Conservation (phyloP, 2,888 invertebrate genomes). For the Monopis laevigella region DNA sequence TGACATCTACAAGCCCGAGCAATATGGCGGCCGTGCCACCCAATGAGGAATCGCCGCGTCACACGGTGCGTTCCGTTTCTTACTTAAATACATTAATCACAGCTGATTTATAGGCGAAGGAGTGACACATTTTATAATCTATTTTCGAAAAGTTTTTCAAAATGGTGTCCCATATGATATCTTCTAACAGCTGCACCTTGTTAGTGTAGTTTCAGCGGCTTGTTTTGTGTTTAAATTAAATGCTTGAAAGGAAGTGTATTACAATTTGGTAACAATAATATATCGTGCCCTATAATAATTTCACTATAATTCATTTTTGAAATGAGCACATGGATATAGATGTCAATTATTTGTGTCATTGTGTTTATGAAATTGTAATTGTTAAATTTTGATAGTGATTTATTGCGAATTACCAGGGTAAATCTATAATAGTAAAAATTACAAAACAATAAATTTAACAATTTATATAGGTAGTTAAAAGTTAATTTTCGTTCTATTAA, state of each 20-base stretch:
- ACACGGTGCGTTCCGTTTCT: constrained; percentile 50
- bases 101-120: constrained; percentile 60
- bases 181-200: constrained; percentile 62
- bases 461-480: no score
- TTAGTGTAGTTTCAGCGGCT: constrained; percentile 48
- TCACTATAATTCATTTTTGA: no score
- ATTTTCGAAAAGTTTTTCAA: constrained; percentile 66
- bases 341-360: no score
- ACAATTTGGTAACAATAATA: constrained; percentile 3
- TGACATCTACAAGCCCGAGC: constrained; percentile 64
- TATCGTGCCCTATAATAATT: constrained; percentile 2
- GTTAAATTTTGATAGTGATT: no score
- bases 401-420: no score
- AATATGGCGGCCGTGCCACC: constrained; percentile 65
- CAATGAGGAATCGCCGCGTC: constrained; percentile 62
- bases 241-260: constrained; percentile 4
- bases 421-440: no score
- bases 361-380: no score
- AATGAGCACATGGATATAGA: no score
- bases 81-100: constrained; percentile 59
- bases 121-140: constrained; percentile 67
- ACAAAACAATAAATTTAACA: no score
- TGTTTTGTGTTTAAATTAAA: constrained; percentile 56
- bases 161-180: constrained; percentile 50
- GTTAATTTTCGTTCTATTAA: no score